Evolutionary conservation across 1,140 invertebrate genomes (phyloP), one percentile per base, ranked within the genome.

Genomic region (Drosophila subobscura): DNA sequence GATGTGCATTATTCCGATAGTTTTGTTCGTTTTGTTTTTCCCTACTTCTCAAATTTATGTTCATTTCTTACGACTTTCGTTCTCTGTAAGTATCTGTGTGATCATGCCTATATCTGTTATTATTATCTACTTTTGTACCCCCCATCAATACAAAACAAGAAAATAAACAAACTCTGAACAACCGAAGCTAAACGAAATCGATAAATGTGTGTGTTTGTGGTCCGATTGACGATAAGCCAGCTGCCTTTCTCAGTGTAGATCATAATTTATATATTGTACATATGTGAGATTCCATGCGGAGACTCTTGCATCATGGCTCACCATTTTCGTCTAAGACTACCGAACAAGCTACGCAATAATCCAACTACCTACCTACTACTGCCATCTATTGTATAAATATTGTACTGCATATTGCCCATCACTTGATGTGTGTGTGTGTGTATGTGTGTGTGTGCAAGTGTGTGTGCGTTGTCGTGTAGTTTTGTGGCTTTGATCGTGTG

Each of bases 251-350:
- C 10, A 37, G 33, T 37, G 33, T 37, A 4, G 12, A 37, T 37
- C 33, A 37, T 10, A 37, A 29, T 6, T 1, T 6, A 29, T 6
- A 29, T 29, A 6, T 29, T 29, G 5, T 33, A 33, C 3, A 8
- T 33, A 37, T 37, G 29, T 33, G 10, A 8, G 29, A 33, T 12
- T 37, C 33, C 33, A 12, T 4, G 33, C 64, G 42, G 3, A 47
- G 23, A 67, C 14, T 54, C 47, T 42, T n/a, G 29, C 50, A 23
- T 44, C 65, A 68, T 55, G 55, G 79, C 60, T 80, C 55, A 85
- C 77, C 64, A 88, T 68, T 79, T 65, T 78, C 65, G 78, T 47
- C 60, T 46, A 25, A 65, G 40, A 68, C 65, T 68, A 75, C 72
- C 45, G 66, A 27, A 27, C 25, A 27, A 27, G 25, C 25, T 75